phyloP scores from a whole-genome alignment of 2,797 vertebrate species.

The Aphelocoma californica region DNA sequence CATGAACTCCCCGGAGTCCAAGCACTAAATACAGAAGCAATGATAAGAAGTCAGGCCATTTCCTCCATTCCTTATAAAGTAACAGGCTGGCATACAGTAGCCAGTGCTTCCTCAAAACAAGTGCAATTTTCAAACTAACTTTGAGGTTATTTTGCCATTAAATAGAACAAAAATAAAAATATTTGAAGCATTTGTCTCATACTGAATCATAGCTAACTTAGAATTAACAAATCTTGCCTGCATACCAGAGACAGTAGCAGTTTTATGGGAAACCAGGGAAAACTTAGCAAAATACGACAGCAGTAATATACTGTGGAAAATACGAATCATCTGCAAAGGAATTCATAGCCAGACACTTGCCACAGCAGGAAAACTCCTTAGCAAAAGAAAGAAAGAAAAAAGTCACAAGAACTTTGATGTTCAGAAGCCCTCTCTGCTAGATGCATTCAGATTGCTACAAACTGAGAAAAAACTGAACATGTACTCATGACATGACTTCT shows the following conservation, averaged over 20 bases:
- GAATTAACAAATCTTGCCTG: not conserved
- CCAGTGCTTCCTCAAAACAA: not conserved
- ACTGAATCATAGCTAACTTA: not conserved
- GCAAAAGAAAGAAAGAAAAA: not conserved
- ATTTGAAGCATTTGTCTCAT: not conserved
- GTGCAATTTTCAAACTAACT: not conserved
- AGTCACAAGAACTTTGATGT: not conserved
- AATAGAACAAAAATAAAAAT: not conserved
- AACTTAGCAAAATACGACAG: not conserved
- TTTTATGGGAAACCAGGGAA: not conserved
- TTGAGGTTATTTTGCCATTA: not conserved
- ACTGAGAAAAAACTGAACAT: not conserved
- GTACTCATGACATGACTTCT: not conserved
- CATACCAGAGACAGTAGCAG: not conserved
- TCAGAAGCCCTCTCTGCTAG: not conserved
- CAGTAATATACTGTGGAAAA: slow-evolving; percentile 24
- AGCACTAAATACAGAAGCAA: slow-evolving; percentile 50
- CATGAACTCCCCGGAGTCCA: not conserved
- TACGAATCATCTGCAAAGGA: slow-evolving; percentile 33
- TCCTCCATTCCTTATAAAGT: slow-evolving; percentile 39
- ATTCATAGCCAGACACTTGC: slow-evolving; percentile 15
- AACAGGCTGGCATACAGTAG: not conserved
- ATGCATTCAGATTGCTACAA: not conserved
- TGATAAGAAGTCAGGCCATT: slow-evolving; percentile 2
- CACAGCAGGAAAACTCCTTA: slow-evolving; percentile 41